Evolutionary conservation across 2,113 vertebrate species (phyloP).

Genomic region (Martes martes): DNA sequence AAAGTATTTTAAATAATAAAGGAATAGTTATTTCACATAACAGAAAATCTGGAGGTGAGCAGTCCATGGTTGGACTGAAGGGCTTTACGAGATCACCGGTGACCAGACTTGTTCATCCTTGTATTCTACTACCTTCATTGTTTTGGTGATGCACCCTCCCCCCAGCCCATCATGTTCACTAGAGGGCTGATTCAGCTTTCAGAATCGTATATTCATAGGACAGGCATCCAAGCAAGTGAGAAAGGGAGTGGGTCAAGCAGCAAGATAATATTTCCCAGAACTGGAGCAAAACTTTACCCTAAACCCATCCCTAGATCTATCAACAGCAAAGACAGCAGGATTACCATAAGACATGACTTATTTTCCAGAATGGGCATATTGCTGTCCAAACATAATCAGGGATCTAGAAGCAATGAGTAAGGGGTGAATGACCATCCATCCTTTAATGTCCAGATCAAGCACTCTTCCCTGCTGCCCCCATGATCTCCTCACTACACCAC

Average conservation of each 20-base stretch:
- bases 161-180: neutral
- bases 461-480: neutral
- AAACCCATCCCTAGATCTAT: neutral
- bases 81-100: neutral
- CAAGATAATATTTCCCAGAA: neutral
- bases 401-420: neutral
- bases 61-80: neutral
- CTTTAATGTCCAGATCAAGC: neutral
- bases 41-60: neutral
- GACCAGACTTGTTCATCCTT: neutral
- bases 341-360: neutral
- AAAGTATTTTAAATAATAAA: neutral
- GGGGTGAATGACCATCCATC: neutral
- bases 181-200: neutral
- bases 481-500: neutral
- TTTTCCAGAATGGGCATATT: neutral
- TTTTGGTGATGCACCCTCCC: neutral
- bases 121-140: neutral
- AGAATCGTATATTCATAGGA: neutral
- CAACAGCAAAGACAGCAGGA: neutral
- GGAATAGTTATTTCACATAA: neutral
- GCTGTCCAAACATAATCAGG: neutral
- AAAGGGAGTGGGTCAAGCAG: neutral
- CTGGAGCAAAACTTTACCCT: neutral
- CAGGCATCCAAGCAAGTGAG: neutral